Percentiles rank a stretch among this genome's conserved stretches.
phyloP scores from a whole-genome alignment of 2,113 vertebrate genomes.

The Holacanthus passer region DNA sequence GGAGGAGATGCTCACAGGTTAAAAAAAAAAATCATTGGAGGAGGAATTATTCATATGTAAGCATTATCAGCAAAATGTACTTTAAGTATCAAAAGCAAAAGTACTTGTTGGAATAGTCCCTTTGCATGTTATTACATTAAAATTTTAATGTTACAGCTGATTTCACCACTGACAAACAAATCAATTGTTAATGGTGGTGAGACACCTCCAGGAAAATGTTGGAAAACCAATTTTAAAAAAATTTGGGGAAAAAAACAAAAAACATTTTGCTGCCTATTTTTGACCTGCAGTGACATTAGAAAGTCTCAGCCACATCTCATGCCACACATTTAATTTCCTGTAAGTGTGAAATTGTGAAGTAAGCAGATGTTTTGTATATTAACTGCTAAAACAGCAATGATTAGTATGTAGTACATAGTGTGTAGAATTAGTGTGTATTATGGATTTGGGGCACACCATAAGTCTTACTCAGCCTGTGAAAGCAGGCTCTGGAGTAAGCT shows the following conservation, averaged over 20 bases:
- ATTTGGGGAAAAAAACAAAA: too few species aligned
- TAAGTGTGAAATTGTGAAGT: neutral
- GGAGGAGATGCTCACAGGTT: neutral
- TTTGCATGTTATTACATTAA: too few species aligned
- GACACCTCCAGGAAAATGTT: too few species aligned
- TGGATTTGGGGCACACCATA: neutral
- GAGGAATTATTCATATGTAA: neutral
- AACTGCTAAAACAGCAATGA: neutral
- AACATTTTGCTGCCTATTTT: neutral
- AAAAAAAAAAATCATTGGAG: neutral
- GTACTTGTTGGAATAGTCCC: too few species aligned
- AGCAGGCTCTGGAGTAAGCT: too few species aligned
- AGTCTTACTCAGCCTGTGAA: neutral
- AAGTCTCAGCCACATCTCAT: neutral
- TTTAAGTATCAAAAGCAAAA: too few species aligned
- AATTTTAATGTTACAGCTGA: too few species aligned
- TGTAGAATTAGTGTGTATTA: neutral
- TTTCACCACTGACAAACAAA: too few species aligned
- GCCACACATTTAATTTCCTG: neutral
- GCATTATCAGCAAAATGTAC: too few species aligned
- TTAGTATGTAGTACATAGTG: neutral
- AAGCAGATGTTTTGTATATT: neutral
- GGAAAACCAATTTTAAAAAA: too few species aligned
- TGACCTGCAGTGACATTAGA: neutral
- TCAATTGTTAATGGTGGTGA: too few species aligned